Conservation (phyloP, 2,113 vertebrate genomes). For the Notothenia rossii region DNA sequence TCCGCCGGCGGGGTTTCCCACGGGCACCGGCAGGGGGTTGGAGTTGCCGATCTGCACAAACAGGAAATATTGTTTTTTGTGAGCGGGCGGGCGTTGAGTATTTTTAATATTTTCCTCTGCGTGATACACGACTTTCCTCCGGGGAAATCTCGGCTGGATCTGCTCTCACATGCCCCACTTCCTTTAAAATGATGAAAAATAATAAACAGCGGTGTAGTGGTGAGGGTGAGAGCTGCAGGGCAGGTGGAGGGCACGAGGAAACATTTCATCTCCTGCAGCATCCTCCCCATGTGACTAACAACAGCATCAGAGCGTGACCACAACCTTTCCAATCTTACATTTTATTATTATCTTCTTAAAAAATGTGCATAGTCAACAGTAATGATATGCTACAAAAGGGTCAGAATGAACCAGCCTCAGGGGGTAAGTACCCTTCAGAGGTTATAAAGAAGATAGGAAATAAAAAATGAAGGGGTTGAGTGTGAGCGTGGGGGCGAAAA, state of each 20-base stretch:
- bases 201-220: slow-evolving; percentile 24
- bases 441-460: slow-evolving; percentile 31
- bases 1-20: slow-evolving; percentile 42
- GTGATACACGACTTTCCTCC: background rate
- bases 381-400: background rate
- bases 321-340: slow-evolving; percentile 5
- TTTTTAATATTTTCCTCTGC: slow-evolving; percentile 56
- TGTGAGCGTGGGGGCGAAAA: background rate
- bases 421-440: slow-evolving; percentile 19
- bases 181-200: slow-evolving; percentile 45
- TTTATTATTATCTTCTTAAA: background rate
- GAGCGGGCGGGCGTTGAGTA: background rate
- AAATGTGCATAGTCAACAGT: background rate
- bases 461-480: slow-evolving; percentile 21
- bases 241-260: background rate
- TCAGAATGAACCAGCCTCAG: slow-evolving; percentile 26
- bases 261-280: slow-evolving; percentile 3
- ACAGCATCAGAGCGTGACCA: slow-evolving; percentile 32
- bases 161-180: slow-evolving; percentile 39
- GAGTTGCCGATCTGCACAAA: slow-evolving; percentile 40
- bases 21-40: slow-evolving; percentile 50
- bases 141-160: slow-evolving; percentile 44
- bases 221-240: background rate
- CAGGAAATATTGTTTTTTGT: slow-evolving; percentile 21
- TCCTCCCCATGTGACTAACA: background rate